Conservation (phyloP, 2,888 invertebrate genomes). For the Heliconius ethilla region DNA sequence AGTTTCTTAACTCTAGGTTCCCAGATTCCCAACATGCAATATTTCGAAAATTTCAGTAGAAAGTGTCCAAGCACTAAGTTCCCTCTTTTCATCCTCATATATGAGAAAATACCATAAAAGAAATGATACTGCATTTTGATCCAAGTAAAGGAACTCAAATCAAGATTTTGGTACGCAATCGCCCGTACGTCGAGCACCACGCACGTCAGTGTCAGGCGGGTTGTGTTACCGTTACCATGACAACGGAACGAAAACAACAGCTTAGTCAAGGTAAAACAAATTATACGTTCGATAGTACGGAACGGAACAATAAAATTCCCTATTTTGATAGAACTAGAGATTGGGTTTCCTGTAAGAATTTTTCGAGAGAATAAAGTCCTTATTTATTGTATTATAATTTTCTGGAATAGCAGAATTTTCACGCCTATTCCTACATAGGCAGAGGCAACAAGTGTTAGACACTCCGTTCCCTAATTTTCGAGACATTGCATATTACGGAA, state of each 20-base stretch:
- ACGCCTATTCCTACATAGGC: too few species aligned
- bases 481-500: too few species aligned
- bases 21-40: neutral
- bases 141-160: neutral
- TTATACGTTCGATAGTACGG: constrained; percentile 38
- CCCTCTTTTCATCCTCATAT: too few species aligned
- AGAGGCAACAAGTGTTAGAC: too few species aligned
- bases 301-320: neutral
- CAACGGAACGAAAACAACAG: constrained; percentile 56
- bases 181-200: constrained; percentile 29
- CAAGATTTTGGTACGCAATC: constrained; percentile 8
- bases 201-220: constrained; percentile 47
- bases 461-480: too few species aligned
- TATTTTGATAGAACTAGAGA: neutral
- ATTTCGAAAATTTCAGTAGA: neutral
- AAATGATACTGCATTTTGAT: neutral
- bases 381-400: too few species aligned
- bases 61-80: too few species aligned
- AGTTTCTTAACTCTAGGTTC: too few species aligned
- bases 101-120: too few species aligned
- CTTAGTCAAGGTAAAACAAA: constrained; percentile 44
- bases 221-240: constrained; percentile 52
- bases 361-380: too few species aligned
- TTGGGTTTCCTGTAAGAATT: neutral
- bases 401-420: too few species aligned